Conservation (phyloP, 1,140 invertebrate species). For the Antheraea pernyi region DNA sequence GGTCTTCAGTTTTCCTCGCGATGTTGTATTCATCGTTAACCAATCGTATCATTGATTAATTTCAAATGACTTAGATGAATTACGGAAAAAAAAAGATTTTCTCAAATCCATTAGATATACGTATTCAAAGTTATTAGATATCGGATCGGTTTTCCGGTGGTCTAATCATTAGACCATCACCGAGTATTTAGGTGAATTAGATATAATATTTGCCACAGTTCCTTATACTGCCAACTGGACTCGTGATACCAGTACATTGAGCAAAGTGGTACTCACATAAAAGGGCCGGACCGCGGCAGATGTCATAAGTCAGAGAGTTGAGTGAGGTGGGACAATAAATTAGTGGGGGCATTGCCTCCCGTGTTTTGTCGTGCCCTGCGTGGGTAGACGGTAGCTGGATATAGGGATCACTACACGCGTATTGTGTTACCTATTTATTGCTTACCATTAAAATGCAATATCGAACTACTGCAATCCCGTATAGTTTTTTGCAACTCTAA, state of each 20-base stretch:
- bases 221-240: background rate
- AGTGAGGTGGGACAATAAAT: slow-evolving; percentile 54
- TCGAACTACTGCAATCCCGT: background rate
- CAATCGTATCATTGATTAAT: too few species aligned
- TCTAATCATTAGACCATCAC: too few species aligned
- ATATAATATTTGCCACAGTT: too few species aligned
- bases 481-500: background rate
- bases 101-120: too few species aligned
- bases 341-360: slow-evolving; percentile 42
- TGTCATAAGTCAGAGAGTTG: slow-evolving; percentile 59
- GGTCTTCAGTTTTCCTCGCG: too few species aligned
- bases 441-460: background rate
- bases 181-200: too few species aligned
- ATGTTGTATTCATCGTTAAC: too few species aligned
- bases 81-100: too few species aligned
- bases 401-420: slow-evolving; percentile 19
- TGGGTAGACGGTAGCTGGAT: slow-evolving; percentile 40
- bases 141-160: too few species aligned
- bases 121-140: too few species aligned
- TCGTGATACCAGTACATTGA: slow-evolving; percentile 22
- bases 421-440: slow-evolving; percentile 35
- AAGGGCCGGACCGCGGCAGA: slow-evolving; percentile 33
- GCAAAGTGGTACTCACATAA: slow-evolving; percentile 27
- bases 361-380: slow-evolving; percentile 32
- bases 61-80: too few species aligned